Base-by-base conservation (phyloP, 2,797 vertebrate species). In the Eupleurogrammus muticus region DNA sequence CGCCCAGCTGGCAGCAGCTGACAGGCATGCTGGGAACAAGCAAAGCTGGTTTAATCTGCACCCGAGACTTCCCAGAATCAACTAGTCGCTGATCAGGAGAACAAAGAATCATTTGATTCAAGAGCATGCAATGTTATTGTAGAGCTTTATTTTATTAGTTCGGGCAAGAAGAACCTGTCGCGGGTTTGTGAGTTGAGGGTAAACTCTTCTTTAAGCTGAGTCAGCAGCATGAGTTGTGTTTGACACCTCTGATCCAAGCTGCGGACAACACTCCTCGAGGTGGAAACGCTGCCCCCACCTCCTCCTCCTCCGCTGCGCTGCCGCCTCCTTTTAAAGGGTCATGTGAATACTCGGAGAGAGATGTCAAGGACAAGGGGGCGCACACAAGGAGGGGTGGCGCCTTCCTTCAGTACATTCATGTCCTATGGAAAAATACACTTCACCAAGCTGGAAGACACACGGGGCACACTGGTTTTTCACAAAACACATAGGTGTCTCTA, bases 311-410 rank as follows among this genome's bases (percentile, higher is more conserved):
- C 23, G 36, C 51, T 44, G 24, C 2, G 49, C 49, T 20, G 73
- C 17, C 40, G 50, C 58, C 32, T 66, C 80, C 83, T 79, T 76
- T 69, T 42, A 66, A 81, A n/a, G 71, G 77, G 77, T 23, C 50
- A 59, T 59, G 66, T 32, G 13, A 49, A 49, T n/a, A 8, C 0
- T 40, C 24, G 42, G 9, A 21, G 36, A 9, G 20, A 11, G 59
- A 32, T 58, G 56, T 42, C 47, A 44, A 34, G 9, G 20, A 24
- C 1, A 2, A n/a, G 20, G 17, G 19, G 40, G 11, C n/a, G 40
- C 10, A 36, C 16, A 16, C 2, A 34, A 21, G n/a, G 10, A 21
- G 5, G 12, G 19, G 54, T 24, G 35, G 24, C 28, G 28, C 28
- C 28, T 28, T 28, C 28, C 28, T 28, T 28, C 28, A 28, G 28